Evolutionary conservation across 2,888 invertebrate genomes (phyloP), one percentile per base, ranked within the genome.

Genomic region (Eupithecia subumbrata): DNA sequence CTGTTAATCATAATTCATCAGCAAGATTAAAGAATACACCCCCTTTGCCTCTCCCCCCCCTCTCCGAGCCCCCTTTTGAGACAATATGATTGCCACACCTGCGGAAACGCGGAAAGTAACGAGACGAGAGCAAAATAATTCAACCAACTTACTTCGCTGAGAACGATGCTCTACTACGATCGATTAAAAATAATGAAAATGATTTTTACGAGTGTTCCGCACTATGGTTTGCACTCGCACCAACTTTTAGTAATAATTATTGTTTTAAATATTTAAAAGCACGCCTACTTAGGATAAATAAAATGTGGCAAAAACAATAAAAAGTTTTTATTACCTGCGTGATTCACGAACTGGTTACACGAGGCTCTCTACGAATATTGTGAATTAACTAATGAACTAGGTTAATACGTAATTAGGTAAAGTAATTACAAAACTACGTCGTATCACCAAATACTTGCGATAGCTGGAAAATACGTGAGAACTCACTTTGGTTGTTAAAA

Each of bases 1-100:
- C 89, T 84, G 93, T 93, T 94, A 94, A 95, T 94, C 93, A 94
- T 94, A 95, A 94, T 94, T 94, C 94, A 95, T 94, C 94, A 93
- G 93, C 90, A 87, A 94, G 94, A 95, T 95, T 94, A 94, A 94
- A 94, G 94, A 94, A 94, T 22, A 22, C 68, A 11, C 68, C 43
- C 16, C 30, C 30, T 30, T 12, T 18, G 0, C 34, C 66, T 34
- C 5, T 14, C 63, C 63, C 34, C 14, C n/a, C n/a, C n/a, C n/a
- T n/a, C n/a, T n/a, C n/a, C 18, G 34, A 18, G 9, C 9, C 64
- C 66, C 66, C 40, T 37, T 66, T 34, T 37, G 66, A 74, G 77
- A 74, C 94, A 94, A 94, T 93, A 93, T 93, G 93, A 93, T 94
- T 91, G 93, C 93, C 92, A 93, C 95, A 95, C 94, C 95, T 95